Conservation (phyloP, 2,888 invertebrate genomes). For the Erebia ligea region DNA sequence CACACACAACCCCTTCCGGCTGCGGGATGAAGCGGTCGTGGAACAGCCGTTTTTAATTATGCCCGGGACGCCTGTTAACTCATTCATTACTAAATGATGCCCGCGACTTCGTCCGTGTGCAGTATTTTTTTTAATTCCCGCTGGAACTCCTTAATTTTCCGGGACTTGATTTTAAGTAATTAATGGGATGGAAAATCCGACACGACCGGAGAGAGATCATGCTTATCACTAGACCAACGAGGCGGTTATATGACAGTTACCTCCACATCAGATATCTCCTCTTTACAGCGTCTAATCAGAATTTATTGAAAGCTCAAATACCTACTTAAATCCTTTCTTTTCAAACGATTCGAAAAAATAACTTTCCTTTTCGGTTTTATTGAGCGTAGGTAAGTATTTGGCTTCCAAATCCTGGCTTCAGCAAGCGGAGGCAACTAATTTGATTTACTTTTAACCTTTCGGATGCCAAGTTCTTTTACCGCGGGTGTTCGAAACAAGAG, state of each 20-base stretch:
- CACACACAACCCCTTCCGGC: not conserved
- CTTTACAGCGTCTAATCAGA: not conserved
- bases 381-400: not conserved
- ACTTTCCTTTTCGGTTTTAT: conserved; percentile 2
- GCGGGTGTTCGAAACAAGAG: not conserved
- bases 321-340: not conserved
- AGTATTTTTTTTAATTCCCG: too few species aligned
- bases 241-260: too few species aligned
- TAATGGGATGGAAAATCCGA: too few species aligned
- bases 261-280: not conserved
- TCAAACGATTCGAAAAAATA: not conserved
- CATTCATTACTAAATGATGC: too few species aligned
- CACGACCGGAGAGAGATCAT: too few species aligned
- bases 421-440: not conserved
- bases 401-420: not conserved
- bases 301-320: conserved; percentile 1
- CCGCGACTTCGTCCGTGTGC: too few species aligned
- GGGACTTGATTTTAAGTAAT: too few species aligned
- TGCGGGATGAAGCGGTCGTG: not conserved
- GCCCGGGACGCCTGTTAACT: not conserved
- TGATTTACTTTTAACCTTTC: conserved; percentile 5
- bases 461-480: not conserved
- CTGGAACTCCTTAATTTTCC: too few species aligned
- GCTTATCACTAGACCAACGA: too few species aligned
- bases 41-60: not conserved